phyloP scores from a whole-genome alignment of 2,888 invertebrate genomes.

The Leptarthrus brevirostris region DNA sequence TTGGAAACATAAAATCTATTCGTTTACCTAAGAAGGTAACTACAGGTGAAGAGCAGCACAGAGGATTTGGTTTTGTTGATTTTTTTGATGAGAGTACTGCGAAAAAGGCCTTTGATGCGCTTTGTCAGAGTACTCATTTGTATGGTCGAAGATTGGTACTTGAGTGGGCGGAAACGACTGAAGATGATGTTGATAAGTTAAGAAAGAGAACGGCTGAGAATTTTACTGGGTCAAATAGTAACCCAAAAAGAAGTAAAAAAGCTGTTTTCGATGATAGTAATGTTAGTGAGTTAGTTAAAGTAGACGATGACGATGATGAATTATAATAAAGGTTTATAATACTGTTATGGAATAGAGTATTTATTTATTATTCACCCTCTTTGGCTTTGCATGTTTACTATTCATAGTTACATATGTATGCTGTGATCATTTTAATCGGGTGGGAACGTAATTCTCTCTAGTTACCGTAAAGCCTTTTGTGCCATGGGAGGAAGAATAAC shows the following conservation, averaged over 20 bases:
- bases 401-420: too few species aligned
- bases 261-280: conserved; percentile 65
- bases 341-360: too few species aligned
- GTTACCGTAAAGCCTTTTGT: too few species aligned
- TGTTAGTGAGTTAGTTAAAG: conserved; percentile 53
- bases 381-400: too few species aligned
- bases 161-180: conserved; percentile 86
- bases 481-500: too few species aligned
- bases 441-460: too few species aligned
- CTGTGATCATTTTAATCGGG: too few species aligned
- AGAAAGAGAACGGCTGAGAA: conserved; percentile 86
- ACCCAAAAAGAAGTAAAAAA: conserved; percentile 66
- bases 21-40: conserved; percentile 90
- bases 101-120: conserved; percentile 91
- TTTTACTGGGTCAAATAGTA: conserved; percentile 66
- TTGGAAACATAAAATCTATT: conserved; percentile 91
- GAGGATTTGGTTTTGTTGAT: conserved; percentile 98
- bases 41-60: conserved; percentile 77
- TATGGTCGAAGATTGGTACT: conserved; percentile 94
- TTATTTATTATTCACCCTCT: too few species aligned
- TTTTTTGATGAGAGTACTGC: conserved; percentile 90
- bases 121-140: conserved; percentile 97
- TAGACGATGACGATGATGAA: too few species aligned
- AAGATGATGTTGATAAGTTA: conserved; percentile 81
- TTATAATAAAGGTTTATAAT: too few species aligned